These are phyloP conservation scores for Drosophila arawakana DNA, from an alignment of 1,140 invertebrate genomes.

Conservation along the genomic window DNA sequence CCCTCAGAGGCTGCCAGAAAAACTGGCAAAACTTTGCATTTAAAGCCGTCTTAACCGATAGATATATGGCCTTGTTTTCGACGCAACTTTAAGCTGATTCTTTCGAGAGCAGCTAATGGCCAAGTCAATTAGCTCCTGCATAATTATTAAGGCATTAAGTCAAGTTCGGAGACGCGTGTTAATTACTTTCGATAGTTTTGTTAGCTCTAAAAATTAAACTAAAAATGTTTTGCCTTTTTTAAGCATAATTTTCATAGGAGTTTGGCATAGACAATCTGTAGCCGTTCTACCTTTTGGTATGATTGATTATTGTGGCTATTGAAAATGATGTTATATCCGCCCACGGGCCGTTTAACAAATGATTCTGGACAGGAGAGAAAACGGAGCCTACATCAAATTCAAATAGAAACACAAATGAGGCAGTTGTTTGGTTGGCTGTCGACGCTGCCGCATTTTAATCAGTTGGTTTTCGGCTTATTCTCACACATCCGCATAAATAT, in stretches of 20 bases:
- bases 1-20: slow-evolving; percentile 15
- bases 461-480: slow-evolving; percentile 43
- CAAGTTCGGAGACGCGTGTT: slow-evolving; percentile 15
- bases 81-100: slow-evolving; percentile 19
- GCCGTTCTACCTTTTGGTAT: slow-evolving; percentile 55
- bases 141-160: slow-evolving; percentile 1
- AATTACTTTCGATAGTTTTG: slow-evolving; percentile 29
- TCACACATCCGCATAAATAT: slow-evolving; percentile 73
- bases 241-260: not conserved
- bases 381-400: not conserved
- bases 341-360: slow-evolving; percentile 75
- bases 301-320: slow-evolving; percentile 71
- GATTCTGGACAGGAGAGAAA: slow-evolving; percentile 31
- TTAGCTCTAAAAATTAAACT: slow-evolving; percentile 22
- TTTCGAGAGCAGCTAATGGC: slow-evolving; percentile 12
- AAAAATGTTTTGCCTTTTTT: slow-evolving; percentile 1
- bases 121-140: slow-evolving; percentile 37
- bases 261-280: not conserved
- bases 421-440: slow-evolving; percentile 39
- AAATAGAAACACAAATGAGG: slow-evolving; percentile 66
- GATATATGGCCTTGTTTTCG: slow-evolving; percentile 13
- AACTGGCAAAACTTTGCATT: slow-evolving; percentile 22
- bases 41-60: slow-evolving; percentile 2
- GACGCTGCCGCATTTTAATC: slow-evolving; percentile 64
- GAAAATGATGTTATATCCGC: slow-evolving; percentile 30